These are phyloP conservation scores for Synanthedon myopaeformis DNA, from an alignment of 2,888 invertebrate genomes.

Conservation along the genomic window DNA sequence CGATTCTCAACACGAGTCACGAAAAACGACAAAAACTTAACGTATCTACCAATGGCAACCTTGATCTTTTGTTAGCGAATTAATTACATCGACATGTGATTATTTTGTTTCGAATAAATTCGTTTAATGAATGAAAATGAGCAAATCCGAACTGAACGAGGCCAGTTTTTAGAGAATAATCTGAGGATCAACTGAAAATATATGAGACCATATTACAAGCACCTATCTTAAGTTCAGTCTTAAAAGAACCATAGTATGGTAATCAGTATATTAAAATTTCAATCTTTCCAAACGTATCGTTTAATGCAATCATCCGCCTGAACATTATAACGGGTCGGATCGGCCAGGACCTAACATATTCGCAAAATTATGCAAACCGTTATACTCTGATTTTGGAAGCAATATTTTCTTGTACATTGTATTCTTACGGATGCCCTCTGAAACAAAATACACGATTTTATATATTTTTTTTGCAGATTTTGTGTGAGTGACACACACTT, in stretches of 20 bases:
- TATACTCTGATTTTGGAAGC: conserved; percentile 1
- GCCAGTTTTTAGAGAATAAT: no score
- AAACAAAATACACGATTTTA: no score
- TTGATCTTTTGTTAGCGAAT: conserved; percentile 61
- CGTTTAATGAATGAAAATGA: no score
- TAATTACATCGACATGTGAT: conserved; percentile 36
- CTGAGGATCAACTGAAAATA: no score
- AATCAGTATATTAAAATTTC: background rate
- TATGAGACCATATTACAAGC: no score
- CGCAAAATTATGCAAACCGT: conserved; percentile 5
- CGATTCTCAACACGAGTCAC: conserved; percentile 50
- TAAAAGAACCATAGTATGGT: no score
- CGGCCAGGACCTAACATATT: conserved; percentile 4
- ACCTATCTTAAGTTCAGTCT: no score
- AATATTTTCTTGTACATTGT: background rate
- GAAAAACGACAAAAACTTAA: conserved; percentile 53
- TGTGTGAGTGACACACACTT: no score
- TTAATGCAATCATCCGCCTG: conserved; percentile 6
- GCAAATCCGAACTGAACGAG: no score
- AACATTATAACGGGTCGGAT: conserved; percentile 3
- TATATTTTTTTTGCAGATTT: no score
- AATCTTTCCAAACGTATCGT: conserved; percentile 5
- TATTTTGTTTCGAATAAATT: background rate
- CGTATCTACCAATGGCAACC: conserved; percentile 46
- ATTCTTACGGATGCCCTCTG: background rate